phyloP scores from a whole-genome alignment of 2,113 vertebrate genomes.

The Nasalis larvatus region DNA sequence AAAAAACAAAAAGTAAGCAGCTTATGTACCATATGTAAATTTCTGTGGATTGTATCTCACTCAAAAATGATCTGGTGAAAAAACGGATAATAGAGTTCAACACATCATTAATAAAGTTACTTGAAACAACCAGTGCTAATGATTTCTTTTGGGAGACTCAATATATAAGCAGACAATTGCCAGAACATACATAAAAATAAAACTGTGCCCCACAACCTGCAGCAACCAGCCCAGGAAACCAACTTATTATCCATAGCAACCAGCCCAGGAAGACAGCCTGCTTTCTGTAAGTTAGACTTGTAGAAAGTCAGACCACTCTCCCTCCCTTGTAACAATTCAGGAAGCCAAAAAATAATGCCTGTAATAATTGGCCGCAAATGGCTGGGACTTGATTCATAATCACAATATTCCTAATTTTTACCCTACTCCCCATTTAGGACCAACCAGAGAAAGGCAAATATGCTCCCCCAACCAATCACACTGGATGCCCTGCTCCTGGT shows the following conservation, averaged over 20 bases:
- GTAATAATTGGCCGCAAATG: not conserved
- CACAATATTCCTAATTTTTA: not conserved
- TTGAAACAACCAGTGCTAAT: no score
- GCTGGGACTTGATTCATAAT: not conserved
- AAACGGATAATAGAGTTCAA: not conserved
- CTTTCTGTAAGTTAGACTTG: not conserved
- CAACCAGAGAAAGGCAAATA: not conserved
- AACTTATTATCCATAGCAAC: not conserved
- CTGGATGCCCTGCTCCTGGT: fast-evolving
- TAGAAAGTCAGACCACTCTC: not conserved
- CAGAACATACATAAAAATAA: not conserved
- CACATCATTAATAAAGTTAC: not conserved
- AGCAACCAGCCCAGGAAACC: not conserved
- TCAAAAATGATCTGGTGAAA: not conserved
- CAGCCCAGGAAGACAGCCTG: not conserved
- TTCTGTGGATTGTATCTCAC: not conserved
- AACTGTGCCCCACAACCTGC: not conserved
- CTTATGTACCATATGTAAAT: not conserved
- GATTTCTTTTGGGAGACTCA: not conserved
- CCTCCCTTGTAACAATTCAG: not conserved
- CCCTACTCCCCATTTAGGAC: not conserved
- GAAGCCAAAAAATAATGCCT: not conserved
- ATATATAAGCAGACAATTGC: not conserved
- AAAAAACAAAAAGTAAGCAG: not conserved
- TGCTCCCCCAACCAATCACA: not conserved